Evolutionary conservation across 1,140 invertebrate genomes (phyloP).

Genomic region (Pseudoatta argentina): DNA sequence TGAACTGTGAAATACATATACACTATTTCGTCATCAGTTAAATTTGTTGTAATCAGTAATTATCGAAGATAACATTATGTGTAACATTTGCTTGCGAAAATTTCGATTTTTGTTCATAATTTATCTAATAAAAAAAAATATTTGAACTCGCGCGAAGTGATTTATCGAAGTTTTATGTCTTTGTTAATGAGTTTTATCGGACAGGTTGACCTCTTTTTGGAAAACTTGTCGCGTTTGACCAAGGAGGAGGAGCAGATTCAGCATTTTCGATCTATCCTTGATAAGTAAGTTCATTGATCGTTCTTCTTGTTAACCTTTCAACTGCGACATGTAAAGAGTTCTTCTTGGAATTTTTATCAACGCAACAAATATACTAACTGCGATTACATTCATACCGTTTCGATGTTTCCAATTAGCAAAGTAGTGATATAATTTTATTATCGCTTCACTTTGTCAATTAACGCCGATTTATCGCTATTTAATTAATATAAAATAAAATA

Average conservation of each 20-base stretch:
- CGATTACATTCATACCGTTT: neutral
- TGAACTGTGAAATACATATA: too few relatives aligned
- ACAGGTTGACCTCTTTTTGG: constrained; percentile 91
- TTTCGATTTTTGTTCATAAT: neutral
- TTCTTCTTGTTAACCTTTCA: constrained; percentile 21
- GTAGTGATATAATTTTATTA: constrained; percentile 12
- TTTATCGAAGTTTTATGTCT: neutral
- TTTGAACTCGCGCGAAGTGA: neutral
- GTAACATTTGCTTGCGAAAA: too few relatives aligned
- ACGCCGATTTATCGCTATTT: too few relatives aligned
- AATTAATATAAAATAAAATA: too few relatives aligned
- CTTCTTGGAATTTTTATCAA: constrained; percentile 12
- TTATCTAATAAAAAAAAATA: neutral
- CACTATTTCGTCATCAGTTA: too few relatives aligned
- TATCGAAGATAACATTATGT: too few relatives aligned
- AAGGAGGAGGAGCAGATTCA: constrained; percentile 95
- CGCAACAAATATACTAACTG: neutral
- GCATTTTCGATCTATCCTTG: constrained; percentile 91
- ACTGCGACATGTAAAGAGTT: neutral
- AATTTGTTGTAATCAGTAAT: too few relatives aligned
- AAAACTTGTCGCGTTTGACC: constrained; percentile 91
- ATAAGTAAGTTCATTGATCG: constrained; percentile 83
- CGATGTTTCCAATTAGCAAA: neutral
- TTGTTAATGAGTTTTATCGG: neutral
- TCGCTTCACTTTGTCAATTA: constrained; percentile 13